These are phyloP conservation scores for Conops quadrifasciatus DNA, from an alignment of 2,888 invertebrate species.

Conservation along the genomic window DNA sequence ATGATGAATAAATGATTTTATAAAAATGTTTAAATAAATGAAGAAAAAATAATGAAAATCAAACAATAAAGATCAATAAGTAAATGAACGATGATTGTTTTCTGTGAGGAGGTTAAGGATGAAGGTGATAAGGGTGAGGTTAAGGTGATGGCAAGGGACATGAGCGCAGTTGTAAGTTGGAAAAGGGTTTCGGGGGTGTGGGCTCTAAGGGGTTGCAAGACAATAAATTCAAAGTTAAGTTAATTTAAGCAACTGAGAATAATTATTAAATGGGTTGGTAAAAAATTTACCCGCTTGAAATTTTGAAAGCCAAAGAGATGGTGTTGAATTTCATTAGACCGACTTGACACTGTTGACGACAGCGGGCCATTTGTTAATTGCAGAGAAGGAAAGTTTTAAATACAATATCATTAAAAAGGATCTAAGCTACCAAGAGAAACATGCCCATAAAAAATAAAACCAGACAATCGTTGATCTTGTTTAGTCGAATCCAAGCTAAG, in stretches of 20 bases:
- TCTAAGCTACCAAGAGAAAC: constrained; percentile 41
- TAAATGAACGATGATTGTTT: constrained; percentile 42
- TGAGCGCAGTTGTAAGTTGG: background rate
- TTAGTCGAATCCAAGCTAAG: constrained; percentile 32
- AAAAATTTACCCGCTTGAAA: constrained; percentile 32
- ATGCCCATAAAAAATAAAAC: constrained; percentile 65
- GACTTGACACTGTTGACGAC: background rate
- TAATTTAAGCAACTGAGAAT: constrained; percentile 10
- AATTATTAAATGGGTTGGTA: background rate
- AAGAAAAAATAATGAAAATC: constrained; percentile 37
- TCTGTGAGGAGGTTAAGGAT: constrained; percentile 25
- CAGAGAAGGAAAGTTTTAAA: constrained; percentile 26
- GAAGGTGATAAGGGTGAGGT: background rate
- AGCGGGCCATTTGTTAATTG: constrained; percentile 19
- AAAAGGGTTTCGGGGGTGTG: background rate
- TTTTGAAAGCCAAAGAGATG: constrained; percentile 35
- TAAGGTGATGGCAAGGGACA: background rate
- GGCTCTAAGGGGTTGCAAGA: background rate
- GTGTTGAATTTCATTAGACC: constrained; percentile 30
- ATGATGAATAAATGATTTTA: constrained; percentile 39
- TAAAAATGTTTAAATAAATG: constrained; percentile 42
- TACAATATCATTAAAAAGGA: constrained; percentile 5
- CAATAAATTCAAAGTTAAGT: constrained; percentile 18
- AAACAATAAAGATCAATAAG: constrained; percentile 47
- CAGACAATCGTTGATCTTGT: constrained; percentile 56